A percentile compares a stretch with the other conserved stretches of the same genome.
Conservation (phyloP, 1,140 invertebrate genomes). For the Rhagoletis pomonella region DNA sequence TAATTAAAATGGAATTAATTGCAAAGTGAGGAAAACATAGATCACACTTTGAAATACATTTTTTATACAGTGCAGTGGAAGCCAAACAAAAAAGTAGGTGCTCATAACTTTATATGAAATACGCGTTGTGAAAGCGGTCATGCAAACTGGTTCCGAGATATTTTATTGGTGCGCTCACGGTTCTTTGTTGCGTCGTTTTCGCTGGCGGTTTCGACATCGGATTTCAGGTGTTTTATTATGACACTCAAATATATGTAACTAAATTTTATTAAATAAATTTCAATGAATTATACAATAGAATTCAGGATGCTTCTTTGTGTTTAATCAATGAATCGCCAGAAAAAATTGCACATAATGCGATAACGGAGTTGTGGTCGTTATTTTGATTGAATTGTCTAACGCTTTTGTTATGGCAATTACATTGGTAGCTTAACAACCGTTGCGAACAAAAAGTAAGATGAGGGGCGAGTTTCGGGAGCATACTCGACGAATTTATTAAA, state of each 20-base stretch:
- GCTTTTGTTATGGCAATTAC: slow-evolving; percentile 38
- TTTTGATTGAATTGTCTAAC: slow-evolving; percentile 2
- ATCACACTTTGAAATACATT: neutral
- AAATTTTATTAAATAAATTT: neutral
- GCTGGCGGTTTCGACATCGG: slow-evolving; percentile 34
- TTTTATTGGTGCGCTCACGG: neutral
- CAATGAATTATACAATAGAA: neutral
- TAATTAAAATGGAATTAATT: neutral
- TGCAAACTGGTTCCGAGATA: slow-evolving; percentile 3
- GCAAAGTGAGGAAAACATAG: neutral
- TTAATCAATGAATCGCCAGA: slow-evolving; percentile 23
- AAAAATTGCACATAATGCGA: neutral
- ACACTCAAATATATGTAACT: neutral
- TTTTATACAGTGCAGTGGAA: neutral
- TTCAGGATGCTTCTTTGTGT: neutral
- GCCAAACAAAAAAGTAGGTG: neutral
- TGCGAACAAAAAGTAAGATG: neutral
- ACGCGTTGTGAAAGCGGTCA: neutral
- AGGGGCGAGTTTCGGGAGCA: neutral
- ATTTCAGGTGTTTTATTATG: neutral
- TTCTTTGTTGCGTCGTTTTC: slow-evolving; percentile 26
- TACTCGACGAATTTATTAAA: neutral
- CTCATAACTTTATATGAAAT: neutral
- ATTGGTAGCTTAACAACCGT: slow-evolving; percentile 34
- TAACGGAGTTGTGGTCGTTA: slow-evolving; percentile 23